phyloP scores from a whole-genome alignment of 2,888 invertebrate genomes.

The Agapostemon virescens region DNA sequence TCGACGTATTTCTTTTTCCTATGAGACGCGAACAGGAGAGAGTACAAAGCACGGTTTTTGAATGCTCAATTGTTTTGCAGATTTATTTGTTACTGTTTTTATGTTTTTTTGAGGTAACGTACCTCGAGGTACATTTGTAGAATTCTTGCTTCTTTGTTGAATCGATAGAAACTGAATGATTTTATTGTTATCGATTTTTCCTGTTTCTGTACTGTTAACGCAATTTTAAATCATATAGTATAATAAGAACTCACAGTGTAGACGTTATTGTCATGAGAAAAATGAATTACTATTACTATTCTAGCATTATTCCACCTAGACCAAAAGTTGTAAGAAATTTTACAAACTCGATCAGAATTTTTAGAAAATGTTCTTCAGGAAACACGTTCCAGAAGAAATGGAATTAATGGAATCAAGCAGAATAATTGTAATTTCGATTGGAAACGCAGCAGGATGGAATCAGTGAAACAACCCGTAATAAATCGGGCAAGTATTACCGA shows the following conservation, averaged over 20 bases:
- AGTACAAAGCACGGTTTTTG: not conserved
- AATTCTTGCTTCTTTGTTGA: too few species aligned
- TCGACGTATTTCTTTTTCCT: not conserved
- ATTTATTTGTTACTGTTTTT: too few species aligned
- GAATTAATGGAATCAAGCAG: not conserved
- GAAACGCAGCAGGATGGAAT: not conserved
- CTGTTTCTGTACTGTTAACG: too few species aligned
- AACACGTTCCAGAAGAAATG: not conserved
- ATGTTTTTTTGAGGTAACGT: too few species aligned
- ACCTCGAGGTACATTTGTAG: too few species aligned
- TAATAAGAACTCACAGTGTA: too few species aligned
- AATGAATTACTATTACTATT: too few species aligned
- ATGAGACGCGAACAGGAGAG: not conserved
- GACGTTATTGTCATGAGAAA: too few species aligned
- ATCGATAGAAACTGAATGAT: too few species aligned
- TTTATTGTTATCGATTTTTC: too few species aligned
- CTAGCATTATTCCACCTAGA: too few species aligned
- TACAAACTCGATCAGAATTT: not conserved
- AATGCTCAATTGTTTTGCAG: not conserved
- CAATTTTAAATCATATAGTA: too few species aligned
- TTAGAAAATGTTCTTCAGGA: not conserved
- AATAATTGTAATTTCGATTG: not conserved
- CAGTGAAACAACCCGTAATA: conserved; percentile 22
- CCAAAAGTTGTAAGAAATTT: not conserved
- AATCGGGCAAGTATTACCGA: conserved; percentile 14